phyloP scores from a whole-genome alignment of 2,797 vertebrate species.

The Harpagifer antarcticus region DNA sequence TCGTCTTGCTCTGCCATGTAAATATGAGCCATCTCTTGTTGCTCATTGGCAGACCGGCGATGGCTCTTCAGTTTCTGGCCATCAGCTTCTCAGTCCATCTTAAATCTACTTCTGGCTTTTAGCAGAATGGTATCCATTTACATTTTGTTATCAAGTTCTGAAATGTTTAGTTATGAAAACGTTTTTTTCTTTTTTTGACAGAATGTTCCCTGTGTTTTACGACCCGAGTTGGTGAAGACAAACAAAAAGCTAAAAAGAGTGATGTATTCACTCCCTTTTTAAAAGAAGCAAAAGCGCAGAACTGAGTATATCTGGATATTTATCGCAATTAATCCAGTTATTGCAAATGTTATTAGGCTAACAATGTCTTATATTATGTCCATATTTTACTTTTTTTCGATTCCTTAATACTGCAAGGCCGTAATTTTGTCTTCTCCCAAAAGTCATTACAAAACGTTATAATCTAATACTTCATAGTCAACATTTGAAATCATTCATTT shows the following conservation, averaged over 20 bases:
- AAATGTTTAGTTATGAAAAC: not conserved
- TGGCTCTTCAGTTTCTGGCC: slow-evolving; percentile 33
- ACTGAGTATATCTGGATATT: no score
- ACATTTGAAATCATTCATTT: no score
- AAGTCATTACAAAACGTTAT: no score
- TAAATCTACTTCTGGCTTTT: slow-evolving; percentile 27
- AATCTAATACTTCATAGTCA: no score
- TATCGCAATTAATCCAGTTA: no score
- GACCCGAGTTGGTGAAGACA: not conserved
- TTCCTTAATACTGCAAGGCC: no score
- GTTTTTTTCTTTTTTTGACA: not conserved
- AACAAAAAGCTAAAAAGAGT: not conserved
- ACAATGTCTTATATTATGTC: no score
- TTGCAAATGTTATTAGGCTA: no score
- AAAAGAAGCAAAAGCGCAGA: no score
- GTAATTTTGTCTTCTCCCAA: no score
- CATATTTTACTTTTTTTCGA: no score
- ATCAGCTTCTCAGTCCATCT: slow-evolving; percentile 46
- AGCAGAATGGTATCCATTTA: not conserved
- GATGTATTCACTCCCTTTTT: not conserved
- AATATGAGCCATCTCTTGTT: slow-evolving; percentile 48
- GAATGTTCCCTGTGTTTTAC: slow-evolving; percentile 1
- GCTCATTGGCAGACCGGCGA: slow-evolving; percentile 39
- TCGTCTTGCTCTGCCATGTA: slow-evolving; percentile 38
- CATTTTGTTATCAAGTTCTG: not conserved